Evolutionary conservation across 2,113 vertebrate species (phyloP).

Genomic region (Ahaetulla prasina): DNA sequence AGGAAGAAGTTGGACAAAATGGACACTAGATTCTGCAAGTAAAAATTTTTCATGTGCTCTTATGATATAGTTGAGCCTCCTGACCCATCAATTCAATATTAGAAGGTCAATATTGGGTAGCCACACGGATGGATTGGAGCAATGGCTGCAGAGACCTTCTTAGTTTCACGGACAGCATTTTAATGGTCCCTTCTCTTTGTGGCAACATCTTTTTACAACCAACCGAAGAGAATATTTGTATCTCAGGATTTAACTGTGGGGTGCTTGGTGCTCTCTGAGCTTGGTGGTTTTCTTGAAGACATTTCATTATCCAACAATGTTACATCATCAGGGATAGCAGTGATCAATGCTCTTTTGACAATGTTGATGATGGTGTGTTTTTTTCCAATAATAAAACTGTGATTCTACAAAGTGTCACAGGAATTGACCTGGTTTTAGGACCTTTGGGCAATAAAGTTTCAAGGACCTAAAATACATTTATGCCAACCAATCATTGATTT

Average conservation of each 20-base stretch:
- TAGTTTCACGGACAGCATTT: neutral
- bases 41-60: neutral
- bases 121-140: neutral
- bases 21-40: neutral
- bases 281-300: too few relatives aligned
- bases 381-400: neutral
- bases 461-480: neutral
- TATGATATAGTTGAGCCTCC: neutral
- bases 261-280: too few relatives aligned
- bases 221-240: too few relatives aligned
- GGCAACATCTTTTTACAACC: neutral
- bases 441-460: neutral
- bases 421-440: neutral
- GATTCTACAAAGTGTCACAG: neutral
- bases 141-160: neutral
- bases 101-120: neutral
- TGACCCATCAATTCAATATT: neutral
- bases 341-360: neutral
- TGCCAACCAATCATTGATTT: neutral
- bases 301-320: too few relatives aligned
- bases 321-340: too few relatives aligned
- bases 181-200: neutral
- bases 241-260: too few relatives aligned
- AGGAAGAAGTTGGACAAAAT: neutral
- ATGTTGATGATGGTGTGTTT: neutral